Percentiles rank a stretch among this genome's conserved stretches.
phyloP scores from a whole-genome alignment of 2,888 invertebrate species.

The Marronus borbonicus region DNA sequence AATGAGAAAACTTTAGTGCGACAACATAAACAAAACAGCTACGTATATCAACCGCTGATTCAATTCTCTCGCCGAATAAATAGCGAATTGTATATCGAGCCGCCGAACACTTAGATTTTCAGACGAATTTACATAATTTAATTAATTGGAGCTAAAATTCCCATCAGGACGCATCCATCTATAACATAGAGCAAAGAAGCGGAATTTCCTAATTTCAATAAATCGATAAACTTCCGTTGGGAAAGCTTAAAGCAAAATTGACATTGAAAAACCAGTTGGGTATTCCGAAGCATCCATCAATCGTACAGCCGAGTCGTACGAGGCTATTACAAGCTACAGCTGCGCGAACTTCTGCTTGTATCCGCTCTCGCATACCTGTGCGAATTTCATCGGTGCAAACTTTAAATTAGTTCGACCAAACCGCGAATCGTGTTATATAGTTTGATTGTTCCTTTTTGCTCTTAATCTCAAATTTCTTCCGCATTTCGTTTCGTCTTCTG shows the following conservation, averaged over 20 bases:
- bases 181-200: too few relatives aligned
- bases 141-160: too few relatives aligned
- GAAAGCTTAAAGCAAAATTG: slow-evolving; percentile 26
- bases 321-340: neutral
- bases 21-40: too few relatives aligned
- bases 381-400: slow-evolving; percentile 37
- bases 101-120: too few relatives aligned
- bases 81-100: too few relatives aligned
- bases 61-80: too few relatives aligned
- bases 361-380: slow-evolving; percentile 6
- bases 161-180: too few relatives aligned
- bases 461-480: slow-evolving; percentile 21
- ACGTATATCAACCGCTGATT: too few relatives aligned
- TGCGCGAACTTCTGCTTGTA: neutral
- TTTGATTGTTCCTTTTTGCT: slow-evolving; percentile 34
- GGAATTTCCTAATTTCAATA: slow-evolving; percentile 11
- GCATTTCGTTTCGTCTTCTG: slow-evolving; percentile 11
- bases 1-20: too few relatives aligned
- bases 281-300: slow-evolving; percentile 39
- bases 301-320: neutral
- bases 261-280: slow-evolving; percentile 18
- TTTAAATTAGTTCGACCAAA: slow-evolving; percentile 40
- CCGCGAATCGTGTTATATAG: slow-evolving; percentile 40
- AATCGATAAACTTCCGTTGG: slow-evolving; percentile 7
- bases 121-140: too few relatives aligned